Evolutionary conservation across 2,888 invertebrate species (phyloP), one percentile per base, ranked within the genome.

Genomic region (Macrosoma leucophasiata): DNA sequence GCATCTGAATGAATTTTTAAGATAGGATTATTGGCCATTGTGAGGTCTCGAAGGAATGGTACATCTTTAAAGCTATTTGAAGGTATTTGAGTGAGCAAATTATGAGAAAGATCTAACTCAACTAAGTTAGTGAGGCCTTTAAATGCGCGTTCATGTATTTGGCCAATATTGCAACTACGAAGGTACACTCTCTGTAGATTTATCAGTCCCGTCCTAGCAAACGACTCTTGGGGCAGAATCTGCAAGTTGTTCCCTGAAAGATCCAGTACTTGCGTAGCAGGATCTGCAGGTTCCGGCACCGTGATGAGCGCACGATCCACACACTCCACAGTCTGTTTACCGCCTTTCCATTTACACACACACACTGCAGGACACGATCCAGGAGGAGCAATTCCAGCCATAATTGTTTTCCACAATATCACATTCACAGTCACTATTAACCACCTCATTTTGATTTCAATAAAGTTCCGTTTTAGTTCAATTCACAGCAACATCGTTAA

Each of bases 281-380:
- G 89, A 72, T 95, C 94, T 48, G 95, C 91, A 58, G 90, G 90
- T 56, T 92, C 91, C 26, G 96, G 96, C 49, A 96, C 91, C 34
- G 91, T 90, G 58, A 93, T 93, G 48, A 96, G 87, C 39, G 90
- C 90, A 39, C 92, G 90, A 71, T 94, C 91, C 62, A 91, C 90
- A 76, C 96, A 96, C 79, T 95, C 95, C 41, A 95, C 96, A 29
- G 95, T 94, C 70, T 94, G 93, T 74, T 96, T 96, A 52, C 96
- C 96, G 58, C 92, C 91, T 78, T 95, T 95, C 96, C 96, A 96
- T 77, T 95, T 96, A 82, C 96, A 96, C 58, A 89, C 88, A 78
- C 96, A 96, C 52, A 90, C 90, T 23, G 87, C 86, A 38, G 93
- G 93, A 57, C 92, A 92, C 48, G 87, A 86, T 48, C 87, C 88